phyloP scores from a whole-genome alignment of 2,797 vertebrate genomes.

The Amblyopsis hoosieri region DNA sequence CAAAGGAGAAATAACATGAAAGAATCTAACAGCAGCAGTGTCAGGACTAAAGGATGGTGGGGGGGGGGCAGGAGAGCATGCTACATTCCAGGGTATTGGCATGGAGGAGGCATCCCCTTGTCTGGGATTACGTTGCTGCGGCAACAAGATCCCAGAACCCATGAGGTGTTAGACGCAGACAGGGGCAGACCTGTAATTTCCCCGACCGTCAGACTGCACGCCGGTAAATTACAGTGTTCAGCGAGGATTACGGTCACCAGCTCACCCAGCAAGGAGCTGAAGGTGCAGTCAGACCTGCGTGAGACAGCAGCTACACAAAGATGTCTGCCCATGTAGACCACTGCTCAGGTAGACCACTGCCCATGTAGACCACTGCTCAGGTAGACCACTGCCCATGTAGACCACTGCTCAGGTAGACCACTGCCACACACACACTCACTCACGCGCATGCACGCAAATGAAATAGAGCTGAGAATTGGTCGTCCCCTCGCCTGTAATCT shows the following conservation, averaged over 20 bases:
- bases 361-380: neutral
- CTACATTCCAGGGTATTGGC: constrained; percentile 61
- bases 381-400: no score
- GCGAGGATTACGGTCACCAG: constrained; percentile 65
- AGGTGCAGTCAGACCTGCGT: constrained; percentile 57
- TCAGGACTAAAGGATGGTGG: no score
- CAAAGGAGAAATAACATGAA: constrained; percentile 9
- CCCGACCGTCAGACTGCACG: constrained; percentile 67
- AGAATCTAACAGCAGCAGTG: constrained; percentile 20
- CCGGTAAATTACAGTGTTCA: constrained; percentile 77
- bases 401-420: no score
- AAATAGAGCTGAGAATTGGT: neutral
- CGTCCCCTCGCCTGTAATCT: neutral
- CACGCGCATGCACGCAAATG: no score
- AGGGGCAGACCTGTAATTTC: constrained; percentile 71
- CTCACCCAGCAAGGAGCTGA: constrained; percentile 61
- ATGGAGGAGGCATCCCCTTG: constrained; percentile 40
- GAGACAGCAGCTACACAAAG: constrained; percentile 51
- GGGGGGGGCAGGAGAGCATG: constrained; percentile 45
- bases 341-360: constrained; percentile 25
- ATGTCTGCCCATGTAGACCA: constrained; percentile 51
- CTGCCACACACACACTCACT: no score
- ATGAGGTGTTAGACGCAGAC: constrained; percentile 69
- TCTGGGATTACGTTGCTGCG: constrained; percentile 50
- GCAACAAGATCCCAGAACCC: constrained; percentile 31